Base-by-base conservation (phyloP, 1,140 invertebrate species). In the Drosophila bifasciata region DNA sequence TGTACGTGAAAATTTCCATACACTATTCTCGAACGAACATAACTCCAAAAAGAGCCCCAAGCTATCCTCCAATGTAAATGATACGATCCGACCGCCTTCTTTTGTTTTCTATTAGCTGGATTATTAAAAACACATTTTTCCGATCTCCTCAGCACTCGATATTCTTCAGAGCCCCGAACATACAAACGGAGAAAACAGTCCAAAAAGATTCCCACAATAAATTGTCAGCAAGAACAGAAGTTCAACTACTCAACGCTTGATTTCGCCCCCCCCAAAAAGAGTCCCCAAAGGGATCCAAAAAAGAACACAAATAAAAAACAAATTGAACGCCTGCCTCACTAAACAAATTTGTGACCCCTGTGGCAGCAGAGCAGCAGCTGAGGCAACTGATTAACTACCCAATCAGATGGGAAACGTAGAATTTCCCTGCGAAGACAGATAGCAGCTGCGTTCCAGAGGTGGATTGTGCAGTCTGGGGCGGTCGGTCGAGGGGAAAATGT, bases 51-150 rank as follows among this genome's bases (percentile, higher is more conserved):
- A 66, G 25, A 25, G 7, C 6, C 6, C 25, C 25, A 8, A 25
- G 25, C 25, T 7, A 57, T 9, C 28, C 49, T 19, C 62, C 39
- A 3, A 36, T 55, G 79, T 69, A 78, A 81, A 11, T 70, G 79
- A 81, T 81, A 81, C 68, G 23, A 62, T 46, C 51, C 53, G 63
- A 83, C 63, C 79, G 79, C 74, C 74, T 81, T 63, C 16, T 57
- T 43, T 78, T 49, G 61, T 83, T 83, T 56, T 19, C 79, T 72
- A 84, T 83, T 84, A 83, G 79, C 79, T 70, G 72, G 41, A 76
- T 83, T 83, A 83, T 83, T 83, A 83, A 49, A 66, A 83, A 84
- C 79, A 83, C 79, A 83, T 83, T 83, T 84, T 58, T 67, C 67
- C 49, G 40, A 62, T 78, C 70, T 57, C 49, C 51, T 55, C 41